A percentile compares a stretch with the other conserved stretches of the same genome.
Conservation (phyloP, 2,797 vertebrate species). For the Argyrosomus regius region DNA sequence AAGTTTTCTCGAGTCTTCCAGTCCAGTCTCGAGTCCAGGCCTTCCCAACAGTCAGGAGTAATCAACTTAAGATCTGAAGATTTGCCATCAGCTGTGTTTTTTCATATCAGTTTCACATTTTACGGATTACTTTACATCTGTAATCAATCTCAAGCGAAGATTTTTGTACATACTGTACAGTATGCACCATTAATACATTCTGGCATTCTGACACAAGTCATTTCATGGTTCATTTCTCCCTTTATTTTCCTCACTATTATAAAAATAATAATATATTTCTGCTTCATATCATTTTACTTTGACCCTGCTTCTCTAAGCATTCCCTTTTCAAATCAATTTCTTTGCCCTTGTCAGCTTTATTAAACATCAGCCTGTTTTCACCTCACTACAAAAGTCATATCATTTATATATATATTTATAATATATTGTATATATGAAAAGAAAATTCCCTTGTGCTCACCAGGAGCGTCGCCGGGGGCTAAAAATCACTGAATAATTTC, state of each 20-base stretch:
- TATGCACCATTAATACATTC: slow-evolving; percentile 11
- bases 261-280: slow-evolving; percentile 3
- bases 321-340: slow-evolving; percentile 34
- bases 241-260: slow-evolving; percentile 21
- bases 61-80: too few species aligned
- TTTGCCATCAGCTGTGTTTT: not conserved
- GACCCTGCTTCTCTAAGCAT: slow-evolving; percentile 1
- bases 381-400: not conserved
- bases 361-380: slow-evolving; percentile 50
- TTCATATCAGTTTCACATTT: not conserved
- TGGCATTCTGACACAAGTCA: slow-evolving; percentile 19
- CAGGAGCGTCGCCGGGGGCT: slow-evolving; percentile 11
- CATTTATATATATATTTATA: slow-evolving; percentile 1
- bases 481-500: slow-evolving; percentile 23
- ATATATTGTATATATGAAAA: slow-evolving; percentile 10
- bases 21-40: too few species aligned
- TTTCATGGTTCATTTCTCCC: slow-evolving; percentile 37
- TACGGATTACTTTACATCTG: slow-evolving; percentile 1
- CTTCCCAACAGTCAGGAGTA: too few species aligned
- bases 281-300: slow-evolving; percentile 11
- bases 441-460: not conserved
- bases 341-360: slow-evolving; percentile 28
- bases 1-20: too few species aligned
- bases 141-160: not conserved
- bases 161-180: not conserved